Evolutionary conservation across 2,888 invertebrate genomes (phyloP), one percentile per base, ranked within the genome.

Genomic region (Calephelis perditalis): DNA sequence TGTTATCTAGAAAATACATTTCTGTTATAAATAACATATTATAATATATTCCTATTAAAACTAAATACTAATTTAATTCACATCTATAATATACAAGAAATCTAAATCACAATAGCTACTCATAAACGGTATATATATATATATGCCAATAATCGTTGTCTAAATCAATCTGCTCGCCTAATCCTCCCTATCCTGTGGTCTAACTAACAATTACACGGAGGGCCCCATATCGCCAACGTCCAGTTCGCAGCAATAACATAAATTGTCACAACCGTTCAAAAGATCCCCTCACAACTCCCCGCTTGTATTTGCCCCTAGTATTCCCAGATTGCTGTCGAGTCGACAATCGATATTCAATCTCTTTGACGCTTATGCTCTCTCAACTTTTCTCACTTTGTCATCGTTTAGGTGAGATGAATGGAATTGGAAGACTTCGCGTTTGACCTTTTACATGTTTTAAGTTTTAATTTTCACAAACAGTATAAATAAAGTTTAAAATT

Each of bases 321-420:
- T 62, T 62, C 65, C 67, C 78, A 81, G 81, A 87, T 86, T 82
- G 86, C 85, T 81, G 84, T 84, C 84, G 84, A 82, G 78, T 82
- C 81, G 73, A 82, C 85, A 89, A 89, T 89, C 89, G 86, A 89
- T 89, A 89, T 87, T 89, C 89, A 89, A 88, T 89, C 88, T 89
- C 87, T 86, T 87, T 86, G 86, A 85, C 84, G 81, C 84, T 40
- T 83, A 82, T 83, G 77, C 82, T 79, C 81, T 82, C 81, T 82
- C 79, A 76, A 81, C 81, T 83, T 86, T 83, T 82, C 83, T 84
- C 73, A 85, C 86, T 84, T 84, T 83, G 82, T 83, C 78, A 81
- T 74, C 81, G 82, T 85, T 86, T 84, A 84, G 78, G 76, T 74
- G 26, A 67, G 67, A 80, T 81, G 80, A 84, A 63, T 62, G 62